Evolutionary conservation across 2,888 invertebrate genomes (phyloP).

Genomic region (Eilema griseolum): DNA sequence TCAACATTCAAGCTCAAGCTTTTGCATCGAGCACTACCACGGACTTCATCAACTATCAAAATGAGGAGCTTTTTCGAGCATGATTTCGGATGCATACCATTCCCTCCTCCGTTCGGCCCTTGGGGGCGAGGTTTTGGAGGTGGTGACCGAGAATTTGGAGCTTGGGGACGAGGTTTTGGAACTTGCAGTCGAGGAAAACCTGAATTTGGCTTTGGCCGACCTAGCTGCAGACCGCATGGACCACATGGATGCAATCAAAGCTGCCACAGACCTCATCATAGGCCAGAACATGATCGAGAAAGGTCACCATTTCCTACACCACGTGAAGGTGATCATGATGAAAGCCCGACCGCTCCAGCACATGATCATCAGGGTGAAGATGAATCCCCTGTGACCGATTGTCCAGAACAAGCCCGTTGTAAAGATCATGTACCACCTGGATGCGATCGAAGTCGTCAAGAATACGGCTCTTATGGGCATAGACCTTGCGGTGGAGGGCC

Average conservation of each 20-base stretch:
- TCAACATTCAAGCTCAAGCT: slow-evolving; percentile 15
- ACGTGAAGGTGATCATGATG: background rate
- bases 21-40: background rate
- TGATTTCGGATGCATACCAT: slow-evolving; percentile 12
- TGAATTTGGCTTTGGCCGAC: slow-evolving; percentile 8
- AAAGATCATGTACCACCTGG: slow-evolving; percentile 22
- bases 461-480: background rate
- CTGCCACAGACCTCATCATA: background rate
- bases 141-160: no score
- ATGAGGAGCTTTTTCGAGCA: slow-evolving; percentile 35
- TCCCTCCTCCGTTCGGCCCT: slow-evolving; percentile 12
- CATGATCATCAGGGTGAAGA: background rate
- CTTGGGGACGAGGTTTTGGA: no score
- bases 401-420: background rate
- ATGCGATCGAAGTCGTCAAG: slow-evolving; percentile 3
- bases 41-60: slow-evolving; percentile 6
- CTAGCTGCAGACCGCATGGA: slow-evolving; percentile 12
- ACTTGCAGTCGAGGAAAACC: background rate
- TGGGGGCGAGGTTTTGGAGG: slow-evolving; percentile 11
- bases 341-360: background rate
- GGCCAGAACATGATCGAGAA: background rate
- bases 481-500: no score
- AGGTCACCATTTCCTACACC: slow-evolving; percentile 7
- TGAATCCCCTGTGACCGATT: background rate
- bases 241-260: slow-evolving; percentile 11